These are phyloP conservation scores for Globodera rostochiensis DNA, from an alignment of 1,140 invertebrate genomes.

Conservation along the genomic window DNA sequence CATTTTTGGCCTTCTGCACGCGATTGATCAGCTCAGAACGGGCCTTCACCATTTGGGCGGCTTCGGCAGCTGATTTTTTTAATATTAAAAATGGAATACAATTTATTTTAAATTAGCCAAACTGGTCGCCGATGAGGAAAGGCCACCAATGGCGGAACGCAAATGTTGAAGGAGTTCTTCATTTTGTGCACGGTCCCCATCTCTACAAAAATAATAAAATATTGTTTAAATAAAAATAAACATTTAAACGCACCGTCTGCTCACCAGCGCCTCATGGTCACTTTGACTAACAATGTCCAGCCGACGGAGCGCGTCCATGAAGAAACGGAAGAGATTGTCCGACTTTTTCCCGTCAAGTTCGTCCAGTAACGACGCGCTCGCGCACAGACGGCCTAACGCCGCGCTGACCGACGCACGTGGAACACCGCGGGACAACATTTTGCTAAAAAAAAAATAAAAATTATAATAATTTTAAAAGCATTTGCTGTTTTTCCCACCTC, in stretches of 20 bases:
- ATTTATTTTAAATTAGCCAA: not conserved
- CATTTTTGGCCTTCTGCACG: constrained; percentile 38
- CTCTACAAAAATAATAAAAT: constrained; percentile 9
- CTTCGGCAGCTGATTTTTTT: not conserved
- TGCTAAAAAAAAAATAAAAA: not conserved
- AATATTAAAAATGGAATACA: not conserved
- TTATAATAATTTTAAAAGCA: not conserved
- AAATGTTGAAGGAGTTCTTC: constrained; percentile 4
- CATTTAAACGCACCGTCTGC: constrained; percentile 16
- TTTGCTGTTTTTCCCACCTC: not conserved
- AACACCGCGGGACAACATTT: constrained; percentile 33
- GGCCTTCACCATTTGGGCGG: not conserved
- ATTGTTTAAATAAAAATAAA: not conserved
- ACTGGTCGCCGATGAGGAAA: not conserved
- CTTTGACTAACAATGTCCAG: constrained; percentile 18
- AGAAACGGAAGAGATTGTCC: constrained; percentile 35
- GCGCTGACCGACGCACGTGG: constrained; percentile 9
- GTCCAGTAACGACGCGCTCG: constrained; percentile 33
- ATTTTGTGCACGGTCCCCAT: constrained; percentile 36
- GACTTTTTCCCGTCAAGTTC: constrained; percentile 35
- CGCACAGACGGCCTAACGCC: constrained; percentile 30
- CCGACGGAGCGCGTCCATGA: constrained; percentile 29
- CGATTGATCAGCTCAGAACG: constrained; percentile 20
- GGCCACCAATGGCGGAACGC: not conserved
- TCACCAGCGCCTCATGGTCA: constrained; percentile 12